Base-by-base conservation (phyloP, 2,888 invertebrate species). In the Ochropleura plecta region DNA sequence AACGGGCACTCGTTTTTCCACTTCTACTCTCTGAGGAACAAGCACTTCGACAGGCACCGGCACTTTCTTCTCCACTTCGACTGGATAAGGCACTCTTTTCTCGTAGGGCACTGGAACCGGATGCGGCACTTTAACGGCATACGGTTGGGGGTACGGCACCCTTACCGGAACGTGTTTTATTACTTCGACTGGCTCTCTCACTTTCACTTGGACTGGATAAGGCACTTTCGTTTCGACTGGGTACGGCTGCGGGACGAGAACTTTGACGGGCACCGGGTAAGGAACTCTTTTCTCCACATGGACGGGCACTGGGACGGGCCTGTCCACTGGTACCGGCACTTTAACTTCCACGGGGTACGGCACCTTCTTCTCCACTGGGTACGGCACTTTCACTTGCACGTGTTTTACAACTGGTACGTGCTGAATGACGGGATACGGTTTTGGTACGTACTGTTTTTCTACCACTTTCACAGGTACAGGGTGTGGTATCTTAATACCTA, bases 211-310 rank as follows among this genome's bases (percentile, higher is more conserved):
- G 18, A 96, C 95, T 8, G 96, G 95, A 80, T 95, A 95, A 66
- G 96, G 97, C n/a, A 97, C 96, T 89, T 94, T 96, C n/a, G 95
- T 95, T 89, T 97, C 97, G 70, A 97, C 96, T 0, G 97, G 96
- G 73, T 96, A 95, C 5, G 96, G 96, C 82, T 95, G 94, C 6
- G 96, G 96, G 44, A 96, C 94, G 69, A 93, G 86, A 48, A 96
- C 93, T 89, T 91, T 95, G 44, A 95, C 94, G 1, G 96, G 95
- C 1, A 96, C 95, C 5, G 95, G 94, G 78, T 94, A 94, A n/a
- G 94, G 94, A 8, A 95, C 94, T 84, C 88, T 89, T 81, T 95
- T 93, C 89, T 97, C 97, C 0, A 97, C 93, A 2, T 91, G 88
- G 9, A 95, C 93, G 3, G 91, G 94, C 12, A 94, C 93, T 5